phyloP scores from a whole-genome alignment of 2,888 invertebrate genomes.

The Callimorpha dominula region DNA sequence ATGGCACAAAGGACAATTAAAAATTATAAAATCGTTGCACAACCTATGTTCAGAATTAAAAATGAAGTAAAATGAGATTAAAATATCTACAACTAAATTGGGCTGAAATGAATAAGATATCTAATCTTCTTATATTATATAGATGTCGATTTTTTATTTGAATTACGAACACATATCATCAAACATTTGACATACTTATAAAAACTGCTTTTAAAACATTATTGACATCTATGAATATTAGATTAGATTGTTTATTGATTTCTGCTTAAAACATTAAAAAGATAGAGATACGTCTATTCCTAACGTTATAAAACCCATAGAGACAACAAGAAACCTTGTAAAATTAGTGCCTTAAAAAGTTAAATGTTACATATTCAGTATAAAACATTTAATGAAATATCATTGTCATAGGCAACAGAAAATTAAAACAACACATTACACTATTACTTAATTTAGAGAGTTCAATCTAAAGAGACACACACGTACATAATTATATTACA shows the following conservation, averaged over 20 bases:
- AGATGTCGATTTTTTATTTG: not conserved
- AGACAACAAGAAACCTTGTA: conserved; percentile 43
- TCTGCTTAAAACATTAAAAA: conserved; percentile 27
- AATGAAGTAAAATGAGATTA: conserved; percentile 49
- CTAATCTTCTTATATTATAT: not conserved
- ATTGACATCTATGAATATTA: not conserved
- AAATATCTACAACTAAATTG: conserved; percentile 45
- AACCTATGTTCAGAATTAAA: conserved; percentile 62
- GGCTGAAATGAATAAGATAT: conserved; percentile 7
- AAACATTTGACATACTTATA: not conserved
- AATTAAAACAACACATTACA: conserved; percentile 37
- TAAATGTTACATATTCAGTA: conserved; percentile 28
- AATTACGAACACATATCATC: too few species aligned
- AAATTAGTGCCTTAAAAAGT: conserved; percentile 38
- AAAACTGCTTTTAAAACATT: not conserved
- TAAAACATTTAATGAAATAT: conserved; percentile 22
- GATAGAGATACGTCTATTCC: conserved; percentile 50
- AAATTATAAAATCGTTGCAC: conserved; percentile 67
- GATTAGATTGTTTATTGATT: conserved; percentile 11
- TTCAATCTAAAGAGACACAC: conserved; percentile 63
- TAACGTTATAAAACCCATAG: conserved; percentile 44
- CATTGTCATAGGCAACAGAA: conserved; percentile 16
- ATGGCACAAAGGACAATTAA: conserved; percentile 50
- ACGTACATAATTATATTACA: conserved; percentile 63
- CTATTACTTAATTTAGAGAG: conserved; percentile 50